Percentiles rank a stretch among this genome's conserved stretches.
Conservation (phyloP, 2,888 invertebrate species). For the Vandiemenella viatica region DNA sequence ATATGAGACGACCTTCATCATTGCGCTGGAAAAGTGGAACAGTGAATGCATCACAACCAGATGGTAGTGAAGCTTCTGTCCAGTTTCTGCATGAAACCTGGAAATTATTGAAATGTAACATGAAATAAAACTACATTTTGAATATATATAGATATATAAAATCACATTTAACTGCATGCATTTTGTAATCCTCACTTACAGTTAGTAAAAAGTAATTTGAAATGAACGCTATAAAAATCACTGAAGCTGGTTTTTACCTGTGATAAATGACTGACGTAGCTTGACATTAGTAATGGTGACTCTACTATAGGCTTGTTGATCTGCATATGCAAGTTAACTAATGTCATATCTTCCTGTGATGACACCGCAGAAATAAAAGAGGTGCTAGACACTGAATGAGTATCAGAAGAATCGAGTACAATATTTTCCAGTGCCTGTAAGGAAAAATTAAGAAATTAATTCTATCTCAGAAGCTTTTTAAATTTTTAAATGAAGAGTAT, state of each 20-base stretch:
- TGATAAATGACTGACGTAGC: slow-evolving; percentile 82
- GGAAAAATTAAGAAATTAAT: too few species aligned
- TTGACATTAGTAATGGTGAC: slow-evolving; percentile 86
- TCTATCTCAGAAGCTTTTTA: background rate
- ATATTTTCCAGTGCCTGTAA: slow-evolving; percentile 17
- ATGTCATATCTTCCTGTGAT: slow-evolving; percentile 80
- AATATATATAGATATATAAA: background rate
- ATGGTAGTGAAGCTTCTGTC: slow-evolving; percentile 47
- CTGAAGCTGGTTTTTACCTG: slow-evolving; percentile 45
- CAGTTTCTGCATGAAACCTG: slow-evolving; percentile 54
- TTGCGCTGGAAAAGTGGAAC: slow-evolving; percentile 64
- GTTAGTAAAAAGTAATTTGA: background rate
- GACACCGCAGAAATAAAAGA: slow-evolving; percentile 83
- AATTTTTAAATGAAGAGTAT: too few species aligned
- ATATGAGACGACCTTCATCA: slow-evolving; percentile 58
- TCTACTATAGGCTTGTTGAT: slow-evolving; percentile 82
- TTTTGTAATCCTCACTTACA: background rate
- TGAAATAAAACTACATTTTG: background rate
- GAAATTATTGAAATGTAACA: background rate
- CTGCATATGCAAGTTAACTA: slow-evolving; percentile 89
- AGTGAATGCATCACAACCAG: slow-evolving; percentile 61
- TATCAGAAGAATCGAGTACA: slow-evolving; percentile 48
- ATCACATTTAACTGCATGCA: background rate
- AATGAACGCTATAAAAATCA: background rate
- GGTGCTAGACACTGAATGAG: slow-evolving; percentile 65